Percentiles rank a stretch among this genome's conserved stretches.
These are phyloP conservation scores for Ptyas mucosa DNA, from an alignment of 2,113 vertebrate species.

Conservation along the genomic window DNA sequence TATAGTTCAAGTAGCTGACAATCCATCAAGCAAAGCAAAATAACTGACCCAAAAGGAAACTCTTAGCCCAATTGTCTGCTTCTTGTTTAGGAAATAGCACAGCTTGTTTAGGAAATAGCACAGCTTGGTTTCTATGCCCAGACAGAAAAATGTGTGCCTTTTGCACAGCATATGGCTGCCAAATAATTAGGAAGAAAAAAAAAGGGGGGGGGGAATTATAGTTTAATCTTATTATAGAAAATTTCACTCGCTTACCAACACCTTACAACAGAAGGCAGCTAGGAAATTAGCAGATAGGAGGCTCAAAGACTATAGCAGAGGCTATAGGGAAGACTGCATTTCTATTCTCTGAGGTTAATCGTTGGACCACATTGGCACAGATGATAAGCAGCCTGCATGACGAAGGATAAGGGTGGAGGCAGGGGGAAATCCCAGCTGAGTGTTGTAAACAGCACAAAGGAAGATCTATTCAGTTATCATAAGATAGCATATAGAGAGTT, in stretches of 20 bases:
- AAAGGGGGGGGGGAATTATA: neutral
- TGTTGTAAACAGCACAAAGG: neutral
- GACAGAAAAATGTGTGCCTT: slow-evolving; percentile 47
- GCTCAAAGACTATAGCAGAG: neutral
- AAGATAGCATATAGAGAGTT: neutral
- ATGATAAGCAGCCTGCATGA: neutral
- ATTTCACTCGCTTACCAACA: neutral
- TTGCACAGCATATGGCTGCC: slow-evolving; percentile 35
- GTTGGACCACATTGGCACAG: neutral
- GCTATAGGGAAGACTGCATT: neutral
- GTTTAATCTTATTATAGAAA: slow-evolving; percentile 12
- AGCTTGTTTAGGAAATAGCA: slow-evolving; percentile 41
- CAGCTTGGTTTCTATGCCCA: slow-evolving; percentile 46
- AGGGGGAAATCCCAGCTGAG: neutral
- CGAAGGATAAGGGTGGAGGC: neutral
- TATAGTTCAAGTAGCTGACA: slow-evolving; percentile 7
- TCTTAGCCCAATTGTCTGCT: slow-evolving; percentile 31
- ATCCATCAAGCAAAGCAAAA: neutral
- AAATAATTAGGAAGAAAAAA: slow-evolving; percentile 21
- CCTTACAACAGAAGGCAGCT: neutral
- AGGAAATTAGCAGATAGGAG: slow-evolving; percentile 2
- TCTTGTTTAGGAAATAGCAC: slow-evolving; percentile 46
- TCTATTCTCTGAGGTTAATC: neutral
- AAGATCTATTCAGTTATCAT: neutral
- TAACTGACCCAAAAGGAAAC: slow-evolving; percentile 33